Base-by-base conservation (phyloP, 2,113 vertebrate genomes). In the Onychostruthus taczanowskii region DNA sequence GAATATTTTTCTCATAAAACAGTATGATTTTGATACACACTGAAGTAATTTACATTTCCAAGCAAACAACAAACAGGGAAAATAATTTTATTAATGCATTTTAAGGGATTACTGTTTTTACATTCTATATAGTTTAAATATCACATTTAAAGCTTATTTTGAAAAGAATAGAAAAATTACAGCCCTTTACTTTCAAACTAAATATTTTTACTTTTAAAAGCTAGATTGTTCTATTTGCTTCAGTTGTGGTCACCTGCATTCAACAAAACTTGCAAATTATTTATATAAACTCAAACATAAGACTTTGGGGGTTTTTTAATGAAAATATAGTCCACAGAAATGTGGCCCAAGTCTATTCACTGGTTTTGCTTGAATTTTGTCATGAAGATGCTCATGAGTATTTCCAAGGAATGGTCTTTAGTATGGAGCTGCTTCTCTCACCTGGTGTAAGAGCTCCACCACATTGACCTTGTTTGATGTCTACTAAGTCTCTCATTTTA, bases 291-390 rank as follows among this genome's bases (percentile, higher is more conserved):
- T 4, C 11, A 59, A 55, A 64, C 6, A 17, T 23, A 52, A 64
- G 27, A 14, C 9, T 53, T 62, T 11, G 7, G 8, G 1, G 0
- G 0, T 7, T 13, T 28, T 28, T 75, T 31, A 37, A 7, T 27
- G 22, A 63, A 83, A 90, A 26, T 3, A 19, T 2, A 50, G 19
- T 27, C 44, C 15, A 75, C 9, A 23, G 27, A 66, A 62, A 39
- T 7, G 4, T 30, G 31, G 44, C 12, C 13, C 4, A 67, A 13
- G 5, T 46, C 28, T 67, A 13, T 46, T 72, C 31, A 43, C 13
- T 47, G 18, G 2, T 5, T 66, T 70, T 66, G 11, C 24, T 70
- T 78, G 46, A 82, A 70, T 90, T 74, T 90, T 70, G 16, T 62
- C 21, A 37, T 37, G 16, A 87, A 77, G 55, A 46, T 56, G 31